A percentile compares a stretch with the other conserved stretches of the same genome.
Conservation (phyloP, 2,888 invertebrate species). For the Sialis lutaria region DNA sequence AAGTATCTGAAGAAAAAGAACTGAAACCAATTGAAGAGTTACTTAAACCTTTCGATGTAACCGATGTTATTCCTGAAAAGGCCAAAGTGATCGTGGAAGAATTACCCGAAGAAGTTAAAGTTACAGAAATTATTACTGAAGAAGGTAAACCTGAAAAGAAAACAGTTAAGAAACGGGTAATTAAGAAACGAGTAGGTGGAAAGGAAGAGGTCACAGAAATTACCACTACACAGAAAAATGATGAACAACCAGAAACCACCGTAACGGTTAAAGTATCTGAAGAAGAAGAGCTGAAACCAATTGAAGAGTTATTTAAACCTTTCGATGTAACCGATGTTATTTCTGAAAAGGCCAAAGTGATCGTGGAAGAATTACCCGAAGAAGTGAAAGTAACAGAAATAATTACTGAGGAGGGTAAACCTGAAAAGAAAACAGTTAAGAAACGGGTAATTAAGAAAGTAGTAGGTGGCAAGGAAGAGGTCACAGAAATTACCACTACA, state of each 20-base stretch:
- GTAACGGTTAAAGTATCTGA: conserved; percentile 19
- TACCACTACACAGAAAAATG: conserved; percentile 1
- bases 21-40: conserved; percentile 9
- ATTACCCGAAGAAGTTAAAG: conserved; percentile 13
- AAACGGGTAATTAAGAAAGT: conserved; percentile 13
- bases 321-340: conserved; percentile 8
- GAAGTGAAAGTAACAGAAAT: conserved; percentile 19
- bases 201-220: conserved; percentile 23
- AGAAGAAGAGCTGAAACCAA: conserved; percentile 8
- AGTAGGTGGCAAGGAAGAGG: conserved; percentile 10
- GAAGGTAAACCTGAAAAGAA: conserved; percentile 23
- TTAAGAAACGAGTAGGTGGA: conserved; percentile 16
- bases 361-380: conserved; percentile 14
- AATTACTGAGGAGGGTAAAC: conserved; percentile 14
- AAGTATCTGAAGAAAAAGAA: conserved; percentile 7
- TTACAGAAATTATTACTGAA: conserved; percentile 17
- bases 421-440: conserved; percentile 15
- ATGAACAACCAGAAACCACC: conserved; percentile 7
- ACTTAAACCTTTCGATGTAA: conserved; percentile 5
- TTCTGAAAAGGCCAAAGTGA: conserved; percentile 1
- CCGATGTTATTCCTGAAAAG: conserved; percentile 3
- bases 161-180: conserved; percentile 20
- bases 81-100: conserved; percentile 9
- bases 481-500: conserved; percentile 23
- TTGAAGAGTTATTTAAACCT: conserved; percentile 9